Evolutionary conservation across 2,888 invertebrate species (phyloP).

Genomic region (Oxystoma pomonae): DNA sequence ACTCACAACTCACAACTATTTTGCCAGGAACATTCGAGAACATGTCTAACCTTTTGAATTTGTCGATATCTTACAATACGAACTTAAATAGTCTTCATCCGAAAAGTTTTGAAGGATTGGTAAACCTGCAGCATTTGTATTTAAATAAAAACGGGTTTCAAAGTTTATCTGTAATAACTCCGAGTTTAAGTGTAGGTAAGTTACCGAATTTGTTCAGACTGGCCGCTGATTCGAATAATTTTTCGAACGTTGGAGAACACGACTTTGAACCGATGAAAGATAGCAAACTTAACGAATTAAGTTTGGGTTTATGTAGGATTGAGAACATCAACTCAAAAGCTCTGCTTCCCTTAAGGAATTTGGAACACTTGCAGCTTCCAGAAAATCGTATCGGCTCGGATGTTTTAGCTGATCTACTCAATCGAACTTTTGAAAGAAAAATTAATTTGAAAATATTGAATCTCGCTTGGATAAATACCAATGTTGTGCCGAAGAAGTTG

Average conservation of each 20-base stretch:
- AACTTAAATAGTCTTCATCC: constrained; percentile 47
- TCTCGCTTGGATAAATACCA: constrained; percentile 53
- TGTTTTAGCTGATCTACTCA: constrained; percentile 48
- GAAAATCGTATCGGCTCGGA: constrained; percentile 53
- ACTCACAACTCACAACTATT: constrained; percentile 50
- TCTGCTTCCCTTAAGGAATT: constrained; percentile 48
- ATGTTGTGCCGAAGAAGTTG: constrained; percentile 50
- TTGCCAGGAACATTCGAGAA: constrained; percentile 51
- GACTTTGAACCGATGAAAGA: constrained; percentile 51
- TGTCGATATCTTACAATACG: constrained; percentile 56
- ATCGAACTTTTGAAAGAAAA: constrained; percentile 40
- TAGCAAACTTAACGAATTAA: constrained; percentile 47
- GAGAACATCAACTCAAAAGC: constrained; percentile 52
- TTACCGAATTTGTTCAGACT: constrained; percentile 50
- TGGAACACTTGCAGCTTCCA: constrained; percentile 50
- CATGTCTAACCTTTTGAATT: constrained; percentile 48
- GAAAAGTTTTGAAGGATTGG: constrained; percentile 52
- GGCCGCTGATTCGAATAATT: constrained; percentile 54
- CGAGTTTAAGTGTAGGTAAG: constrained; percentile 44
- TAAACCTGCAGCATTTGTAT: constrained; percentile 49
- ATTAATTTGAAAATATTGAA: constrained; percentile 50
- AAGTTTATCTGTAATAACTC: constrained; percentile 47
- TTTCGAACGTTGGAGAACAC: constrained; percentile 46
- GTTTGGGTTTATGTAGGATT: constrained; percentile 53
- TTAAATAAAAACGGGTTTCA: constrained; percentile 56